These are phyloP conservation scores for Bujurquina vittata DNA, from an alignment of 2,113 vertebrate genomes.

Conservation along the genomic window DNA sequence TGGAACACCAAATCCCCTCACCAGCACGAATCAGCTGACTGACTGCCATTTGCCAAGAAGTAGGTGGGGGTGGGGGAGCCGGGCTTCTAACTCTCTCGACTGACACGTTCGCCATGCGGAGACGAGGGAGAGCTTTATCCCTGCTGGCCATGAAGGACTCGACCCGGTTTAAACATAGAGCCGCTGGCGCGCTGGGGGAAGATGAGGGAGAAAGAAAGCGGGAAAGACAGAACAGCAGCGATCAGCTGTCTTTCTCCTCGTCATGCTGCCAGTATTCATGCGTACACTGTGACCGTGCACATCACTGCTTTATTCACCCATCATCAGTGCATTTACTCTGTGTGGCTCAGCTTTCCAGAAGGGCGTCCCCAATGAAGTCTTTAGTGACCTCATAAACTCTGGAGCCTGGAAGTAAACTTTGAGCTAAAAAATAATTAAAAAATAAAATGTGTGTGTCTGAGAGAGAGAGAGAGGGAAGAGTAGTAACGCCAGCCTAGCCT, in stretches of 20 bases:
- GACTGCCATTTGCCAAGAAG: conserved; percentile 76
- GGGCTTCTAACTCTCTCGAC: conserved; percentile 69
- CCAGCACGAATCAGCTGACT: conserved; percentile 80
- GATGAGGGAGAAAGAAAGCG: conserved; percentile 1
- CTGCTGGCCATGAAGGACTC: conserved; percentile 57
- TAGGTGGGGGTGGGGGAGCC: conserved; percentile 48
- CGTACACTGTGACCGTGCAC: not conserved
- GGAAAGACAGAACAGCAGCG: not conserved
- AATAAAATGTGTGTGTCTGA: not conserved
- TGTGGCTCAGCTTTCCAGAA: not conserved
- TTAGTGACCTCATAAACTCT: not conserved
- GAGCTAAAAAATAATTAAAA: not conserved
- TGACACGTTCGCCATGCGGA: conserved; percentile 69
- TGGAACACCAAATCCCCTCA: conserved; percentile 82
- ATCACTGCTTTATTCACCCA: not conserved
- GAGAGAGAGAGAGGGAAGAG: not conserved
- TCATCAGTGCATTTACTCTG: not conserved
- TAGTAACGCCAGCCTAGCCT: not conserved
- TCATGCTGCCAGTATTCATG: not conserved
- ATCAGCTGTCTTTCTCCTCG: not conserved
- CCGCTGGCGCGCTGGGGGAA: conserved; percentile 40
- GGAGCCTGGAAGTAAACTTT: not conserved
- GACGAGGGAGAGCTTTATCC: conserved; percentile 64
- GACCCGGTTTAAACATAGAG: conserved; percentile 77
- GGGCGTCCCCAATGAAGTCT: not conserved